phyloP scores from a whole-genome alignment of 2,888 invertebrate genomes.

The Drosophila subsilvestris region DNA sequence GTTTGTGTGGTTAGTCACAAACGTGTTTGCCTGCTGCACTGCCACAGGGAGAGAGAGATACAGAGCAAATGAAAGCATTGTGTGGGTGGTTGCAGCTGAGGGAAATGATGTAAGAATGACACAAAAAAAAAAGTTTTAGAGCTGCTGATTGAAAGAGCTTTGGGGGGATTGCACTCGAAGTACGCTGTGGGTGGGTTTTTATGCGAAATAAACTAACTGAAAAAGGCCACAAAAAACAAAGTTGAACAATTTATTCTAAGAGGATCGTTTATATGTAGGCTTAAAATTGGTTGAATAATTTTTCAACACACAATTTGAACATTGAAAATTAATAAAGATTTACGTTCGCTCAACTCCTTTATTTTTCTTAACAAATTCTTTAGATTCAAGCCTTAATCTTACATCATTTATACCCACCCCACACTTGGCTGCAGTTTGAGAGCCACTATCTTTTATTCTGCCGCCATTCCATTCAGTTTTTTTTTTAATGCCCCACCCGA shows the following conservation, averaged over 20 bases:
- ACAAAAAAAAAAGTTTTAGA: neutral
- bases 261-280: too few relatives aligned
- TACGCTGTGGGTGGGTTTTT: neutral
- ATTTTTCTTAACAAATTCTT: neutral
- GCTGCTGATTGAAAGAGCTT: neutral
- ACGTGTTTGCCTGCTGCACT: constrained; percentile 43
- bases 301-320: neutral
- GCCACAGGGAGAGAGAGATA: neutral
- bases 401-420: neutral
- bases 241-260: neutral
- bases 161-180: neutral
- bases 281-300: too few relatives aligned
- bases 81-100: neutral
- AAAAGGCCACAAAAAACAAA: neutral
- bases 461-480: neutral
- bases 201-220: neutral
- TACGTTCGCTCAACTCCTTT: too few relatives aligned
- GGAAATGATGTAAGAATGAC: neutral
- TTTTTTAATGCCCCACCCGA: neutral
- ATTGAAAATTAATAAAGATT: neutral
- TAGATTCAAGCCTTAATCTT: neutral
- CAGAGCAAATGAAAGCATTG: neutral
- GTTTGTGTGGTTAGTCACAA: constrained; percentile 57
- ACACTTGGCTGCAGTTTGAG: neutral
- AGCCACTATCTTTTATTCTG: neutral